Base-by-base conservation (phyloP, 2,113 vertebrate species). In the Pavo muticus region DNA sequence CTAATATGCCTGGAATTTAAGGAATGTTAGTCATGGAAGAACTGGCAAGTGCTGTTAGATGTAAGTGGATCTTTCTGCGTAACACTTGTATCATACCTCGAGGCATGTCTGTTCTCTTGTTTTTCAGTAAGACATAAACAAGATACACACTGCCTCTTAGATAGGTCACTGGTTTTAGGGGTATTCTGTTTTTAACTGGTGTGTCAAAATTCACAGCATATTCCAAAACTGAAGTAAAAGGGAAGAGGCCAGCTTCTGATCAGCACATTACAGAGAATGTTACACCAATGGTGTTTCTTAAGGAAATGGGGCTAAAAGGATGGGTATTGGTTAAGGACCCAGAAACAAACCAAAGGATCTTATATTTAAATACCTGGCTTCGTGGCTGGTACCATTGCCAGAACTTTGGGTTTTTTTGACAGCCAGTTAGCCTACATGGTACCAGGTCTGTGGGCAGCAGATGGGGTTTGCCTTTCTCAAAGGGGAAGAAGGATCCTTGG, bases 201-300 rank as follows among this genome's bases (percentile, higher is more conserved):
- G 2, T 21, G 5, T 42, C 30, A 88, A 77, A 84, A 63, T 19
- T n/a, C 18, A 29, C 12, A 48, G 4, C 23, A 48, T 1, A 8
- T 63, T 74, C 45, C 37, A 77, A 72, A 93, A 79, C 25, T 20
- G 67, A 69, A 63, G 16, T 59, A 24, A 29, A 75, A 76, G 42
- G 18, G 6, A 8, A 16, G 50, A 56, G 9, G 24, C 9, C 4
- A 16, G 14, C 1, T 0, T 0, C 23, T 63, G 20, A 37, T 30
- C 25, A 29, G 37, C 11, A 63, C 14, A 20, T 25, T 30, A 40
- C 11, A 54, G 50, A 40, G 17, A 30, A 18, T 1, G 68, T 84
- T 27, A 5, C 21, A 67, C 9, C 10, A 37, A 1, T 89, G 8
- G 20, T 3, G 8, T 45, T 63, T 68, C 37, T 30, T 71, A 60